Base-by-base conservation (phyloP, 2,113 vertebrate genomes). In the Pelobates fuscus region DNA sequence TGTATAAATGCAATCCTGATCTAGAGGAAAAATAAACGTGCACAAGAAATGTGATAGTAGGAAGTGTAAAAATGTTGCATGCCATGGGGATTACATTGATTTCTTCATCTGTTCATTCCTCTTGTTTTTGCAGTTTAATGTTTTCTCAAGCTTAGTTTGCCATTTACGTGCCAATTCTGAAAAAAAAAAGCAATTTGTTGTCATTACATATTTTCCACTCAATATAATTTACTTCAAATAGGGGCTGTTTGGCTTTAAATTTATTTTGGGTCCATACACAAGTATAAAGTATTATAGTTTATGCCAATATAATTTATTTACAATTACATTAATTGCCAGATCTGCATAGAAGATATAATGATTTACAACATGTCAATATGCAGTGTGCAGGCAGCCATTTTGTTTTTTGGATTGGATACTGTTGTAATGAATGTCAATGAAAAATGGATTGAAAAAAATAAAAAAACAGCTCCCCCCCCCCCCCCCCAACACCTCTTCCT, bases 41-140 rank as follows among this genome's bases (percentile, higher is more conserved):
- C 60, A 32, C 4, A 30, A n/a, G 60, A 27, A 60, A 62, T 62
- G 60, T 32, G 58, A 62, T 62, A 62, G 26, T 62, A 62, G 60
- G 58, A 62, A 32, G 60, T 62, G 17, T 62, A 62, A 62, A 60
- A 62, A 62, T 62, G 60, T 62, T 30, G 60, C 60, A 62, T 8
- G 8, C 26, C 29, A 62, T 32, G 60, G 60, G 60, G 60, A 62
- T 62, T 62, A 62, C 29, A n/a, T n/a, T 30, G 29, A 62, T 62
- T 30, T 32, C 30, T 62, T 62, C 60, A 62, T 62, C 60, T 62
- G 60, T 62, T 62, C 60, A 62, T 62, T 62, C 60, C 29, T 32
- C 60, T 62, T 18, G 60, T n/a, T 62, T 62, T 32, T 62, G 8
- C 60, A 62, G 29, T 20, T 60, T 25, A 60, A 60, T 60, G 15